A percentile compares a stretch with the other conserved stretches of the same genome.
Evolutionary conservation across 64 coral and sea anemone species (phyloP).

Genomic region (Catalaphyllia jardinei): DNA sequence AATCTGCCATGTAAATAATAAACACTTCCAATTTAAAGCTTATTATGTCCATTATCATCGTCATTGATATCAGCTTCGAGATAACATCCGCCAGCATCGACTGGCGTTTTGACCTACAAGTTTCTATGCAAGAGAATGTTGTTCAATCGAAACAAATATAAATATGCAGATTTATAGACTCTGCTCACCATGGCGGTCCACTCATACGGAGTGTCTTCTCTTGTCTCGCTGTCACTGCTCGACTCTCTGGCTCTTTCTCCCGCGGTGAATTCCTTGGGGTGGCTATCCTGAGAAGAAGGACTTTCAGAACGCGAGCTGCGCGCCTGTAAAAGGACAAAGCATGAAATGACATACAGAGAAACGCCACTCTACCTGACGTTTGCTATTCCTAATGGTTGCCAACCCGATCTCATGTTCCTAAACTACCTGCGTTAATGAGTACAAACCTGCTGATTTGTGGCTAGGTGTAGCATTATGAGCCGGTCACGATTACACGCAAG

Average conservation of each 20-base stretch:
- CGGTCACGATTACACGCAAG: too few species aligned
- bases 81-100: too few species aligned
- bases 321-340: neutral
- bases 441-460: too few species aligned
- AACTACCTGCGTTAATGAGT: too few species aligned
- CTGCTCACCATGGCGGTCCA: slow-evolving; percentile 6
- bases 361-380: neutral
- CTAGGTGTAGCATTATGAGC: too few species aligned
- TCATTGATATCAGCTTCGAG: too few species aligned
- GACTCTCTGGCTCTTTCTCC: neutral
- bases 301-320: neutral
- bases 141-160: neutral
- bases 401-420: neutral
- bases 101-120: too few species aligned
- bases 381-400: neutral
- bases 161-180: neutral
- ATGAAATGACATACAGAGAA: neutral
- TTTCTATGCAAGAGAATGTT: neutral
- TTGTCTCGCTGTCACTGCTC: slow-evolving; percentile 6
- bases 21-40: too few species aligned
- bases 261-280: neutral
- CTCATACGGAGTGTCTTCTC: neutral
- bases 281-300: neutral
- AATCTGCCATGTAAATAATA: too few species aligned
- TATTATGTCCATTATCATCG: too few species aligned